Conservation (phyloP, 2,888 invertebrate species). For the Herminia tarsipennalis region DNA sequence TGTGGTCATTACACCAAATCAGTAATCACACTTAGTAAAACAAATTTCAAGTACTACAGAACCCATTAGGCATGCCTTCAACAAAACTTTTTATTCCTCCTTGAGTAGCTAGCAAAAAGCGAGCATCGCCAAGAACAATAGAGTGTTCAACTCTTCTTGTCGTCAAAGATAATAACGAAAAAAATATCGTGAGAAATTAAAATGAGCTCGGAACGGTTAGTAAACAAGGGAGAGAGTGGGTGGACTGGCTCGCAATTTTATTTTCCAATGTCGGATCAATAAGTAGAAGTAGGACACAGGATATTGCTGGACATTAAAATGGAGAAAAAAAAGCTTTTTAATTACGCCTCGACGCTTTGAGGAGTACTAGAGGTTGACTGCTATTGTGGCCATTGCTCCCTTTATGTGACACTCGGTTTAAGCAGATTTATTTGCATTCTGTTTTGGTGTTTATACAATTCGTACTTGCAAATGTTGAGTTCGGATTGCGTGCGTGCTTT, state of each 20-base stretch:
- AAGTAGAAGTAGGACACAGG: slow-evolving; percentile 65
- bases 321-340: slow-evolving; percentile 63
- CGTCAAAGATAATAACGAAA: slow-evolving; percentile 62
- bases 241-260: slow-evolving; percentile 51
- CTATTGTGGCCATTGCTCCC: slow-evolving; percentile 23
- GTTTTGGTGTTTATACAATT: slow-evolving; percentile 2
- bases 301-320: slow-evolving; percentile 69
- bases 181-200: slow-evolving; percentile 70
- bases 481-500: no score
- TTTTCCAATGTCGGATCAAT: slow-evolving; percentile 71
- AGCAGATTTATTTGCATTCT: slow-evolving; percentile 4
- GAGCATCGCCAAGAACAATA: slow-evolving; percentile 52
- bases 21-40: no score
- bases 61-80: no score
- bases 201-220: slow-evolving; percentile 65
- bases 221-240: slow-evolving; percentile 59
- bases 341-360: slow-evolving; percentile 63
- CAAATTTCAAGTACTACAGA: no score
- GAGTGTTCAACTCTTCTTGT: slow-evolving; percentile 54
- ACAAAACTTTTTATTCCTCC: neutral
- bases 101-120: slow-evolving; percentile 24
- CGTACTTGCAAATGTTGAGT: no score
- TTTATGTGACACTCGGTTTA: slow-evolving; percentile 26
- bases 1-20: no score
- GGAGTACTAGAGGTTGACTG: slow-evolving; percentile 35